Base-by-base conservation (phyloP, 2,113 vertebrate genomes). In the Bubo blakistoni region DNA sequence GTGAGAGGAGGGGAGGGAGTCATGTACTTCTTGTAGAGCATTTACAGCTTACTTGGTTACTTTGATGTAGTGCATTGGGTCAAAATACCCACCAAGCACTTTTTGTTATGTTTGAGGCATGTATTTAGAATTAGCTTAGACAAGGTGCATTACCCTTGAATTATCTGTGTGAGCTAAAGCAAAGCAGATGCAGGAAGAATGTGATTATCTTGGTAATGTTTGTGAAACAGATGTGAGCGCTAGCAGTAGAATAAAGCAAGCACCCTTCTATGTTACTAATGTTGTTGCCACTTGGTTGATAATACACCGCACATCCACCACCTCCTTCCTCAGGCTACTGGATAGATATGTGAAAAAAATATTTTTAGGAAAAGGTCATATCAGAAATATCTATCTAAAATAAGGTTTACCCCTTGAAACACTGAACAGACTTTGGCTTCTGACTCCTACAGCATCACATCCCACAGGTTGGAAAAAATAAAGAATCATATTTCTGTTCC, bases 91-190 rank as follows among this genome's bases (percentile, higher is more conserved):
- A 92, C 91, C 92, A 77, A 95, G 91, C 84, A 95, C 46, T 94
- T 95, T 94, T 79, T 86, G 77, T 70, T 92, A 47, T 54, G 42
- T 95, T 95, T 95, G 91, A 96, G 67, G 88, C 72, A 88, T 96
- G 95, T 88, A 78, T 94, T 96, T 92, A 94, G 91, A 97, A 96
- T 95, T 97, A 81, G 87, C 91, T 97, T 95, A 97, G 96, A 96
- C 96, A 97, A 96, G 96, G 96, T 96, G 96, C 96, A 97, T 97
- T 96, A 92, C 96, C 91, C 95, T 96, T 96, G 95, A 97, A 97
- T 97, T 96, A 96, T 96, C 89, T 94, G 87, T 91, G 96, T 94
- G 94, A 97, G 94, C 87, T 91, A 95, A 94, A 97, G 97, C 92
- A 97, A 97, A 96, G 94, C 96, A 97, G 95, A 96, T 95, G 96